A percentile compares a stretch with the other conserved stretches of the same genome.
Evolutionary conservation across 1,140 invertebrate species (phyloP).

Genomic region (Hyposmocoma kahamanoa): DNA sequence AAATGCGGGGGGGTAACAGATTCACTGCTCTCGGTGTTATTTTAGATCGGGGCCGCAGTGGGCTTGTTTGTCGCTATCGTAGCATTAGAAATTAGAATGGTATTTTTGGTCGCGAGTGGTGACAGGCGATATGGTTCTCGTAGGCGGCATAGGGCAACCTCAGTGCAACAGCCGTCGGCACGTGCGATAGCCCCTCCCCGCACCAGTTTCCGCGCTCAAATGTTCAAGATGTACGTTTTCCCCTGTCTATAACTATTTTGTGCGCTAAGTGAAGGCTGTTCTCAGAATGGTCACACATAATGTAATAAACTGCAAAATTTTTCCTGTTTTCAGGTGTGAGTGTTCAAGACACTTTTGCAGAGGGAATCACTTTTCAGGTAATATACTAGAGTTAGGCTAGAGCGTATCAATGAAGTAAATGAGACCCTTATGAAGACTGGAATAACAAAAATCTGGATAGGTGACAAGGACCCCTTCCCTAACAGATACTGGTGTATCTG

Average conservation of each 20-base stretch:
- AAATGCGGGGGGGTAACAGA: conserved; percentile 14
- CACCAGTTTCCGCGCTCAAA: neutral
- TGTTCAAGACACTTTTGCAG: conserved; percentile 49
- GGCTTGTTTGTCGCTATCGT: conserved; percentile 38
- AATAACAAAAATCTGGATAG: too few relatives aligned
- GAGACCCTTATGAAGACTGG: too few relatives aligned
- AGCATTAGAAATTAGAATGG: conserved; percentile 16
- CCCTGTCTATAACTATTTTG: too few relatives aligned
- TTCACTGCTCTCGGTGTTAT: conserved; percentile 36
- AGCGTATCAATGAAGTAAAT: too few relatives aligned
- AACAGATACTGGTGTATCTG: too few relatives aligned
- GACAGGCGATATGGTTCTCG: too few relatives aligned
- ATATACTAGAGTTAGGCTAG: too few relatives aligned
- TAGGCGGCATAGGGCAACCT: too few relatives aligned
- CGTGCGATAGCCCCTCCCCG: neutral
- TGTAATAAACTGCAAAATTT: neutral
- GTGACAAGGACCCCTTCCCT: too few relatives aligned
- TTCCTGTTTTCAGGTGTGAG: conserved; percentile 42
- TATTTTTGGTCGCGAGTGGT: conserved; percentile 26
- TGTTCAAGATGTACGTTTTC: too few relatives aligned
- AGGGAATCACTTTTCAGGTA: conserved; percentile 59
- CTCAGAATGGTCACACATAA: too few relatives aligned
- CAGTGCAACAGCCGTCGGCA: neutral
- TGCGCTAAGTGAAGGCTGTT: too few relatives aligned
- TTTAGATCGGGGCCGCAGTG: conserved; percentile 40